These are phyloP conservation scores for Hydrozoanthus tunicans DNA, from an alignment of 64 coral and sea anemone species.

Conservation along the genomic window DNA sequence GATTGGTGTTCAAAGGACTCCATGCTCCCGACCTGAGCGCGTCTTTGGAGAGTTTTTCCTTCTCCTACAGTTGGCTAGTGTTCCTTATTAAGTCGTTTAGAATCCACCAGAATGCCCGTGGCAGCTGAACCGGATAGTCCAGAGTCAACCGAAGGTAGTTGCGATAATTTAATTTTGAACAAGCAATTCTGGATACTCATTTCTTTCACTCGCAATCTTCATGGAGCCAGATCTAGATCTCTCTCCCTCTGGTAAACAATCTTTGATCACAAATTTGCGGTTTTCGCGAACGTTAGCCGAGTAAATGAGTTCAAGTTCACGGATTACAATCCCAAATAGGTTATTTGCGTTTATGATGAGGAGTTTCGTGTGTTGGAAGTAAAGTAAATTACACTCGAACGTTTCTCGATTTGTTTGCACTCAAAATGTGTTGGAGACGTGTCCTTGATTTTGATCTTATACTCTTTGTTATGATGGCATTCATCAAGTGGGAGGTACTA, in stretches of 20 bases:
- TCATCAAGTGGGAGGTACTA: constrained; percentile 30
- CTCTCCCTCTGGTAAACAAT: not conserved
- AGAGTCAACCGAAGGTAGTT: constrained; percentile 43
- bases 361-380: not conserved
- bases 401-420: constrained; percentile 10
- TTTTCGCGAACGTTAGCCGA: not conserved
- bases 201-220: not conserved
- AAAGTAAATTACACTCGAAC: not conserved
- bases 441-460: not conserved
- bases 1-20: constrained; percentile 32
- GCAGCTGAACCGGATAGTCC: constrained; percentile 38
- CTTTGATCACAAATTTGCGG: constrained; percentile 19
- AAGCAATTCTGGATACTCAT: not conserved
- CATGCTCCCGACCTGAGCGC: not conserved
- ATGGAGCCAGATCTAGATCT: not conserved
- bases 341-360: not conserved
- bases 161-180: constrained; percentile 17
- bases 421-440: not conserved
- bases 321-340: not conserved
- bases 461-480: constrained; percentile 38
- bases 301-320: not conserved
- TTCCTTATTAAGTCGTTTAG: not conserved
- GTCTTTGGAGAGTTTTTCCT: constrained; percentile 19
- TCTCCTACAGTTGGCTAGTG: not conserved
- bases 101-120: constrained; percentile 16